Evolutionary conservation across 1,140 invertebrate species (phyloP).

Genomic region (Sarcophaga bullata): DNA sequence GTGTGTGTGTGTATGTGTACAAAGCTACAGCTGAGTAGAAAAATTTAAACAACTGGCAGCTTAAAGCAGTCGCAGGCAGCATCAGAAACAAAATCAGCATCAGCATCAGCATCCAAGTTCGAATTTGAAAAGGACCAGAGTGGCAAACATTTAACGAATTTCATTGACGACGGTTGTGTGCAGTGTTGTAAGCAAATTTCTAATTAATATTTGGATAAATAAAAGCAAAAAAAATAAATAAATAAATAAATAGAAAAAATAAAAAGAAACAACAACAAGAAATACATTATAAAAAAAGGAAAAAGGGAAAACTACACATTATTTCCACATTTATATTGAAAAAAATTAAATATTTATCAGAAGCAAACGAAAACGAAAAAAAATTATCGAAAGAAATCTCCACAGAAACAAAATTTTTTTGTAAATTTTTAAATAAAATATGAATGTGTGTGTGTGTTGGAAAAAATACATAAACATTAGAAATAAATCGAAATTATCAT

Average conservation of each 20-base stretch:
- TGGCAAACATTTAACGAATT: constrained; percentile 62
- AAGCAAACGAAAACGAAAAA: constrained; percentile 10
- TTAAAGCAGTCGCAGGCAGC: constrained; percentile 6
- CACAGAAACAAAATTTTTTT: not conserved
- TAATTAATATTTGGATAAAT: constrained; percentile 32
- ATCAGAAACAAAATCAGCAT: no score
- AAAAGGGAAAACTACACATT: no score
- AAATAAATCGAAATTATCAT: not conserved
- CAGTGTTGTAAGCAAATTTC: constrained; percentile 48
- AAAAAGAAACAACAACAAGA: not conserved
- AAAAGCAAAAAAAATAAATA: constrained; percentile 48
- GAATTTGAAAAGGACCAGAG: constrained; percentile 26
- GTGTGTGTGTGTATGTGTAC: constrained; percentile 11
- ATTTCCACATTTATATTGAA: constrained; percentile 37
- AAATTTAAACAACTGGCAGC: constrained; percentile 28
- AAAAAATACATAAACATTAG: not conserved
- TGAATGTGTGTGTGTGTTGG: not conserved
- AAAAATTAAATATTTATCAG: constrained; percentile 16
- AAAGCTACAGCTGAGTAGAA: constrained; percentile 28
- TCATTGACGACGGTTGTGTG: constrained; percentile 64
- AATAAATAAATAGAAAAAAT: constrained; percentile 50
- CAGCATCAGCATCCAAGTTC: constrained; percentile 28
- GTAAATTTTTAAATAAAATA: not conserved
- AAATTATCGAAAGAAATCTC: not conserved
- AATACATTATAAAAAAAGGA: no score